phyloP scores from a whole-genome alignment of 2,113 vertebrate species.

The Catagonus wagneri region DNA sequence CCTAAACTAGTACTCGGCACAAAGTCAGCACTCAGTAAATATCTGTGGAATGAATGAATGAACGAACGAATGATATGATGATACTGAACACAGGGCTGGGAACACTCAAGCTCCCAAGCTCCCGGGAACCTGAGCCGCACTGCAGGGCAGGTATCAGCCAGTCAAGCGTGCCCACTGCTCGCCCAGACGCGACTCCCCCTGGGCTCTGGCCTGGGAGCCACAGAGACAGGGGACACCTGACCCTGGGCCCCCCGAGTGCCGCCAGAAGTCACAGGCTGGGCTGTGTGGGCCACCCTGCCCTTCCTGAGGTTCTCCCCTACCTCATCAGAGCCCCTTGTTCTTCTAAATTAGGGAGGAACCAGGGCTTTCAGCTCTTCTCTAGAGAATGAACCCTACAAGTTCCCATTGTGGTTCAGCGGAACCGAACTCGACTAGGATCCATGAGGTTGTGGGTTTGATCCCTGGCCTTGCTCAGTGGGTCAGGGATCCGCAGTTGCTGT shows the following conservation, averaged over 20 bases:
- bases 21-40: neutral
- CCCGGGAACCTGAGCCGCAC: fast-evolving
- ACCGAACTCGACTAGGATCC: no score
- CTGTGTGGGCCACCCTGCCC: neutral
- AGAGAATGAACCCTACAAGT: neutral
- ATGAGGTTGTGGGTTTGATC: no score
- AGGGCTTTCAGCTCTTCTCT: neutral
- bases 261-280: neutral
- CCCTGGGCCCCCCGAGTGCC: neutral
- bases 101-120: neutral
- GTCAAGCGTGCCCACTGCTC: neutral
- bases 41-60: neutral
- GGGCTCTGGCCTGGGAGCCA: neutral
- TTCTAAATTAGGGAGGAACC: neutral
- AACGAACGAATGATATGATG: neutral
- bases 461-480: no score
- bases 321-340: neutral
- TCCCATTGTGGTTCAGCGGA: no score
- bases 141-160: neutral
- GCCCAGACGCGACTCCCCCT: neutral
- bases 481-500: no score
- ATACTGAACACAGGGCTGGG: neutral
- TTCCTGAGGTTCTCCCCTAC: neutral
- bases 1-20: neutral
- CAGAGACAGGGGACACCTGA: neutral